phyloP scores from a whole-genome alignment of 2,113 vertebrate species.

The Xenopus tropicalis region DNA sequence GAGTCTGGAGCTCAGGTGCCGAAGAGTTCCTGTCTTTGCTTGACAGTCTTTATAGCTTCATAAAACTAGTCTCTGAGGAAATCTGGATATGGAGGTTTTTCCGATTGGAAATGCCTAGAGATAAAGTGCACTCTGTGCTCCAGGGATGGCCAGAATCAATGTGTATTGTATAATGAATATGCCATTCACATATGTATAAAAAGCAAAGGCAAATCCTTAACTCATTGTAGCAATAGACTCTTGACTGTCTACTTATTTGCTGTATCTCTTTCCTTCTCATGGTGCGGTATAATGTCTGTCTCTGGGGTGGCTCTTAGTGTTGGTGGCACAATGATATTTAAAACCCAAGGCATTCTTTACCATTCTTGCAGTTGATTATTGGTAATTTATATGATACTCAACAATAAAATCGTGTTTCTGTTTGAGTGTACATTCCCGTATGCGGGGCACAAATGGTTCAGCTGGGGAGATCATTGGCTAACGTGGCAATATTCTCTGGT shows the following conservation, averaged over 20 bases:
- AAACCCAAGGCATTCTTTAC: too few species aligned
- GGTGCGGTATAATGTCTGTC: too few species aligned
- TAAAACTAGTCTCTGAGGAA: conserved; percentile 65
- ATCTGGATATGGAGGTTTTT: conserved; percentile 57
- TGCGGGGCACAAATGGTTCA: too few species aligned
- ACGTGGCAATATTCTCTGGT: too few species aligned
- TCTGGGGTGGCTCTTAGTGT: background rate
- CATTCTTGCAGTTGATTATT: too few species aligned
- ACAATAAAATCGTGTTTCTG: too few species aligned
- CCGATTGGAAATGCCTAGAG: conserved; percentile 53
- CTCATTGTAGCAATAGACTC: conserved; percentile 51
- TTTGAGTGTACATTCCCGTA: too few species aligned
- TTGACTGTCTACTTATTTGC: too few species aligned
- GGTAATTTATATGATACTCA: too few species aligned
- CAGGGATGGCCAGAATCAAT: conserved; percentile 44
- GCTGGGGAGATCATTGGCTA: too few species aligned
- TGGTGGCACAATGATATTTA: background rate
- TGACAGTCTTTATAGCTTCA: conserved; percentile 65
- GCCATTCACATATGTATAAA: conserved; percentile 54
- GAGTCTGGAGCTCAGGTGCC: conserved; percentile 64
- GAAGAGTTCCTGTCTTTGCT: conserved; percentile 54
- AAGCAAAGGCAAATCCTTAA: conserved; percentile 53
- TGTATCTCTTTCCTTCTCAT: background rate
- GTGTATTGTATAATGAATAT: conserved; percentile 59
- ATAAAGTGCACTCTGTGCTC: conserved; percentile 49